Conservation (phyloP, 2,797 vertebrate genomes). For the Cuculus canorus region DNA sequence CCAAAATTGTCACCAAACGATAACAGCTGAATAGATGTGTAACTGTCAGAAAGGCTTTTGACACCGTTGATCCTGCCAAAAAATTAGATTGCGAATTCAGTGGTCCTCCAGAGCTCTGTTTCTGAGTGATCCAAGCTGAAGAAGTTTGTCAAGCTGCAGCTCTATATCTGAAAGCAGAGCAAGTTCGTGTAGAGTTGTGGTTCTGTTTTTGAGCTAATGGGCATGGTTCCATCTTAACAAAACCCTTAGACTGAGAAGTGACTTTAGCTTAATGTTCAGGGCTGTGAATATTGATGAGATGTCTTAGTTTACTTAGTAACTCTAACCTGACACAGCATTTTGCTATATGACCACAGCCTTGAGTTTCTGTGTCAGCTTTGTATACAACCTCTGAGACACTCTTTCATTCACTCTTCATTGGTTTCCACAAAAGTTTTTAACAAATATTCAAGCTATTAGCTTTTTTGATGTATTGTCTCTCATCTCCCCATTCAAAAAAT, state of each 20-base stretch:
- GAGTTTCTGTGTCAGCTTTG: not conserved
- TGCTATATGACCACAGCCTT: not conserved
- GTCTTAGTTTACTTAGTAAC: not conserved
- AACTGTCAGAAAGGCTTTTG: not conserved
- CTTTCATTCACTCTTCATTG: not conserved
- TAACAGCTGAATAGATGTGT: not conserved
- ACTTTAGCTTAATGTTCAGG: not conserved
- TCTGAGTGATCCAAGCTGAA: not conserved
- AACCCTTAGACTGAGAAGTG: not conserved
- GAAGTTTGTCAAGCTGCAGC: not conserved
- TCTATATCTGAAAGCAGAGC: not conserved
- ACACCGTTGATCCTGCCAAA: not conserved
- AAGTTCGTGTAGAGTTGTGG: not conserved
- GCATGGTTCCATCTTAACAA: fast-evolving
- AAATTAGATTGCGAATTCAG: not conserved
- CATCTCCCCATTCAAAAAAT: not conserved
- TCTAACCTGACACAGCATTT: not conserved
- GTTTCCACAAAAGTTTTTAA: not conserved
- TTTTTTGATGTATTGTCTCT: not conserved
- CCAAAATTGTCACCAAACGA: not conserved
- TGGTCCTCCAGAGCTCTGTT: not conserved
- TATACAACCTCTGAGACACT: not conserved
- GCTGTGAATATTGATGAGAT: not conserved
- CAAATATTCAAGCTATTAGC: not conserved
- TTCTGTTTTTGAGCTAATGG: not conserved